Evolutionary conservation across 2,888 invertebrate species (phyloP).

Genomic region (Dysmachus trigonus): DNA sequence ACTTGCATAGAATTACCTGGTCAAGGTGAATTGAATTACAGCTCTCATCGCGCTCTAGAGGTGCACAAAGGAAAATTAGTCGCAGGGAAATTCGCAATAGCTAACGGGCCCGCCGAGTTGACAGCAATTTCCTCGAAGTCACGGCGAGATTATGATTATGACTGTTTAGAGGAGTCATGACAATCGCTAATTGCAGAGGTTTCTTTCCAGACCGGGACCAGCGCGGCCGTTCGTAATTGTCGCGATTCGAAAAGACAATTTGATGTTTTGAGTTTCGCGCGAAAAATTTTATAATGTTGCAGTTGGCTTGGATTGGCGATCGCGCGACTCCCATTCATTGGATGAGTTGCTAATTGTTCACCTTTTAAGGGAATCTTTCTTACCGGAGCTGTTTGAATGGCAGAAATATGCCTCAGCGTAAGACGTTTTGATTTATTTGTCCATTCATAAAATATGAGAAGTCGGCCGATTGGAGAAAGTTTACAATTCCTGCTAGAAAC

Average conservation of each 20-base stretch:
- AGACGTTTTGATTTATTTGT: neutral
- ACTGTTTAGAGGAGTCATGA: neutral
- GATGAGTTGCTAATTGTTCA: neutral
- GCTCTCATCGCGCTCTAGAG: neutral
- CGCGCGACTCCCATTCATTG: neutral
- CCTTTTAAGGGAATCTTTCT: neutral
- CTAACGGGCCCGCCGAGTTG: neutral
- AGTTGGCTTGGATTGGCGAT: neutral
- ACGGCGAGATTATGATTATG: neutral
- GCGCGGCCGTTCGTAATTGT: neutral
- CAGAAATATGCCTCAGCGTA: neutral
- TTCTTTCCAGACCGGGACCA: neutral
- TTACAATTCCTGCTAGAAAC: neutral
- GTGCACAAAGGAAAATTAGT: neutral
- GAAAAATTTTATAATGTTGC: neutral
- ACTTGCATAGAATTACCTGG: constrained; percentile 34
- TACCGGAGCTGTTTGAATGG: neutral
- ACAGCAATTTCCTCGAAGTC: neutral
- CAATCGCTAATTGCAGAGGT: neutral
- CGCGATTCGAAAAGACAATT: neutral
- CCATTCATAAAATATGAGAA: neutral
- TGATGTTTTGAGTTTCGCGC: neutral
- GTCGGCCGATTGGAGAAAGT: neutral
- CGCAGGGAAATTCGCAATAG: neutral
- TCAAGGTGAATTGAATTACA: constrained; percentile 36